Evolutionary conservation across 2,113 vertebrate species (phyloP).

Genomic region (Chunga burmeisteri): DNA sequence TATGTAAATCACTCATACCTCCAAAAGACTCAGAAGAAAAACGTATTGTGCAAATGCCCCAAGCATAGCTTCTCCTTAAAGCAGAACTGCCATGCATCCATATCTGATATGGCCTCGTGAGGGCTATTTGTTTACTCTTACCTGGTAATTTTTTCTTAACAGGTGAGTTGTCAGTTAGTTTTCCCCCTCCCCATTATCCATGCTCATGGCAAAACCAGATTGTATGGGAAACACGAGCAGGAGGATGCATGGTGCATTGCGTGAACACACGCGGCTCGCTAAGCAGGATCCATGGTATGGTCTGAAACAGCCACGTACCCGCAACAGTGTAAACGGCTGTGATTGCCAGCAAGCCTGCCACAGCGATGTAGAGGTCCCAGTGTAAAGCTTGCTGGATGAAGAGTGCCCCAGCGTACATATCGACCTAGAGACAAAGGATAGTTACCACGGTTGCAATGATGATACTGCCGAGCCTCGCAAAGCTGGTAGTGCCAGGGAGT

Average conservation of each 20-base stretch:
- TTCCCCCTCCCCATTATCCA: not conserved
- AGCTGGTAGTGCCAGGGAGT: too few species aligned
- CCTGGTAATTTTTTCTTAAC: not conserved
- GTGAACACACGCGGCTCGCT: not conserved
- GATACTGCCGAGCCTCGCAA: fast-evolving
- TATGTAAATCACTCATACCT: not conserved
- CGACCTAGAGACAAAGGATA: slow-evolving; percentile 77
- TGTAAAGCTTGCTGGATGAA: slow-evolving; percentile 94
- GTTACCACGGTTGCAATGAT: fast-evolving
- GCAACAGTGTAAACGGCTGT: slow-evolving; percentile 92
- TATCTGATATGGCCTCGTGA: not conserved
- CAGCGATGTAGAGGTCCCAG: slow-evolving; percentile 91
- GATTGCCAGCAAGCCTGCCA: slow-evolving; percentile 77
- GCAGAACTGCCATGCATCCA: not conserved
- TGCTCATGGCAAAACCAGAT: not conserved
- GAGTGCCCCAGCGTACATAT: slow-evolving; percentile 95
- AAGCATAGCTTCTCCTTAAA: not conserved
- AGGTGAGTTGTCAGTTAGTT: not conserved
- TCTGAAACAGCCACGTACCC: slow-evolving; percentile 68
- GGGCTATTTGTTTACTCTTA: not conserved
- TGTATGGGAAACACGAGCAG: fast-evolving
- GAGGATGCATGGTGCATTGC: not conserved
- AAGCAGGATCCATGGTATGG: not conserved
- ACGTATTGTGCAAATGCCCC: not conserved
- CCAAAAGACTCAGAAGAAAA: not conserved